Evolutionary conservation across 2,113 vertebrate species (phyloP).

Genomic region (Psophia crepitans): DNA sequence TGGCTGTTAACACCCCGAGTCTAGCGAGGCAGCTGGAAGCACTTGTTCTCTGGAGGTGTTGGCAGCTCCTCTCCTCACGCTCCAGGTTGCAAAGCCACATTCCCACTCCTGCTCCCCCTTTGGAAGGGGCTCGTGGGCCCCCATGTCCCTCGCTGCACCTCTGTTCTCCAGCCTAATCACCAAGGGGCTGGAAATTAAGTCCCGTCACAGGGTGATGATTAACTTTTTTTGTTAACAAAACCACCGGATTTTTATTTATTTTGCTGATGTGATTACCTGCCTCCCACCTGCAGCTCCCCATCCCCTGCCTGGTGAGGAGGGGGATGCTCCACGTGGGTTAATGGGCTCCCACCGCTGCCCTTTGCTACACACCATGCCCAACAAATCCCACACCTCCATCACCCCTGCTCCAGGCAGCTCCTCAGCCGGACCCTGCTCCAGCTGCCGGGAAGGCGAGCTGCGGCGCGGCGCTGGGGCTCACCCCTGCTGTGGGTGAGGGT

Average conservation of each 20-base stretch:
- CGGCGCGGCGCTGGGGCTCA: not conserved
- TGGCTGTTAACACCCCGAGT: not conserved
- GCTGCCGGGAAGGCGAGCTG: not conserved
- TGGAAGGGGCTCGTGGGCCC: not conserved
- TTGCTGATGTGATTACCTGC: not conserved
- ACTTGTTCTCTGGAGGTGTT: not conserved
- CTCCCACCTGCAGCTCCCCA: not conserved
- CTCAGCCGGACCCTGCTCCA: not conserved
- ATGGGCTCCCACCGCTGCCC: not conserved
- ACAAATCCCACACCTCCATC: not conserved
- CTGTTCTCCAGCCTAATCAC: not conserved
- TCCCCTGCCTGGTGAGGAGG: fast-evolving
- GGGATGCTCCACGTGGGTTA: not conserved
- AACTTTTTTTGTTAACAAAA: not conserved
- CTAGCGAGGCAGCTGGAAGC: not conserved
- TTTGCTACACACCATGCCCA: not conserved
- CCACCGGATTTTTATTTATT: not conserved
- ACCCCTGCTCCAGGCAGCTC: fast-evolving
- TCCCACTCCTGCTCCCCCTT: fast-evolving
- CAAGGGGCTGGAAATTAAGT: not conserved
- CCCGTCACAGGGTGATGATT: not conserved
- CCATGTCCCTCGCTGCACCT: not conserved
- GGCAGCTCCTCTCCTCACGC: not conserved
- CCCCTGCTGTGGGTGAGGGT: fast-evolving
- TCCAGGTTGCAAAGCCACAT: not conserved